Evolutionary conservation across 2,888 invertebrate genomes (phyloP).

Genomic region (Myopa testacea): DNA sequence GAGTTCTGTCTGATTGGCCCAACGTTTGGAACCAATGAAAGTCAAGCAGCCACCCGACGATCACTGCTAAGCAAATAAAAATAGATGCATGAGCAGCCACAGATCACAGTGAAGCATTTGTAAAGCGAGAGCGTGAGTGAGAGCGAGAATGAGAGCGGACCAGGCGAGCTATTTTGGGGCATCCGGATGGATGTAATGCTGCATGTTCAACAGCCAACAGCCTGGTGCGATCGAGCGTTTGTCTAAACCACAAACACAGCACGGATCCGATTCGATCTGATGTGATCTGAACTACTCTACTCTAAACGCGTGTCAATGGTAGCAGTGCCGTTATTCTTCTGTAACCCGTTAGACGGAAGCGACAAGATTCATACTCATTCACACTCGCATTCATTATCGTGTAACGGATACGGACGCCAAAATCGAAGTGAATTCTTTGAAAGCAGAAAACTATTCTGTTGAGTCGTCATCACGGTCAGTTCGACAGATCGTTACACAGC

Average conservation of each 20-base stretch:
- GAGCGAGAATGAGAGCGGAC: conserved; percentile 4
- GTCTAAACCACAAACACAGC: conserved; percentile 7
- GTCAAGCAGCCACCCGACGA: background rate
- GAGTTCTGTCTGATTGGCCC: conserved; percentile 8
- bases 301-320: conserved; percentile 35
- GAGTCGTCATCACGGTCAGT: no score
- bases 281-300: conserved; percentile 27
- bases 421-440: background rate
- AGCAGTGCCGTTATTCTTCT: conserved; percentile 48
- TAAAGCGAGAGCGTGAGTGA: background rate
- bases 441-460: background rate
- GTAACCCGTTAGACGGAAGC: conserved; percentile 48
- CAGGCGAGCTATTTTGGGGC: conserved; percentile 20
- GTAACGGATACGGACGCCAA: conserved; percentile 27
- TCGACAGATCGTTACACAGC: conserved; percentile 5
- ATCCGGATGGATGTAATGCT: conserved; percentile 15
- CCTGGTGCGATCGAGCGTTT: background rate
- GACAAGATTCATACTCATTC: conserved; percentile 11
- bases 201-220: conserved; percentile 13
- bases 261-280: conserved; percentile 13
- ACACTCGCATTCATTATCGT: background rate
- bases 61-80: conserved; percentile 23
- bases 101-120: background rate
- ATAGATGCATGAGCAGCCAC: conserved; percentile 10
- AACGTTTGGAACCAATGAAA: background rate